phyloP scores from a whole-genome alignment of 2,888 invertebrate species.

The Ormia ochracea region DNA sequence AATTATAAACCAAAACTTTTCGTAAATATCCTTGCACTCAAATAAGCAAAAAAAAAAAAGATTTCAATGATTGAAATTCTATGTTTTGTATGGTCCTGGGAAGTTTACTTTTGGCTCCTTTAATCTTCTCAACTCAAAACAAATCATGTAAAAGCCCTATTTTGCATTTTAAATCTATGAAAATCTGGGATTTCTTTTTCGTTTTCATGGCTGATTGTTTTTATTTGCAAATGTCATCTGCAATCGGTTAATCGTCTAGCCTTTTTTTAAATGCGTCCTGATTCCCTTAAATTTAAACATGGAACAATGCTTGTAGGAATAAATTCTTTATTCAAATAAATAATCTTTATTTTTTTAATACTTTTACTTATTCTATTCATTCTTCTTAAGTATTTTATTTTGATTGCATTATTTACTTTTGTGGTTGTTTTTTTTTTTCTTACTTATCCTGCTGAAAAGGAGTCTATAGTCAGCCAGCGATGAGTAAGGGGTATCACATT shows the following conservation, averaged over 20 bases:
- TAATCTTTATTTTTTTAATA: conserved; percentile 8
- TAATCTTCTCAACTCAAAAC: too few species aligned
- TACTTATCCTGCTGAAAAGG: not conserved
- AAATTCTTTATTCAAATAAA: conserved; percentile 4
- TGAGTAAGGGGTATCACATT: not conserved
- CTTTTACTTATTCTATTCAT: conserved; percentile 1
- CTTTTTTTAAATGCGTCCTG: not conserved
- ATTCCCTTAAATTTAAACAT: not conserved
- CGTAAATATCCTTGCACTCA: too few species aligned
- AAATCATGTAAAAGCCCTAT: too few species aligned
- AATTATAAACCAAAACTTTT: too few species aligned
- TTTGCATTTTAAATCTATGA: not conserved
- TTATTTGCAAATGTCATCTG: not conserved
- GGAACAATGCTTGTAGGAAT: not conserved
- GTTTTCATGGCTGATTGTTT: not conserved
- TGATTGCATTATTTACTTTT: conserved; percentile 6
- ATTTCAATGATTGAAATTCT: too few species aligned
- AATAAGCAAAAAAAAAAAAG: too few species aligned
- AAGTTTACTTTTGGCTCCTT: too few species aligned
- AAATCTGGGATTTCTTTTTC: not conserved
- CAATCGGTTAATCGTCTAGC: not conserved
- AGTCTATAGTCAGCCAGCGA: not conserved
- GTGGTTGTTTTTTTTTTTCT: not conserved
- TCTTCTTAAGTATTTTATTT: not conserved
- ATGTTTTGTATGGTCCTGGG: too few species aligned